Evolutionary conservation across 2,113 vertebrate species (phyloP).

Genomic region (Diglossa brunneiventris): DNA sequence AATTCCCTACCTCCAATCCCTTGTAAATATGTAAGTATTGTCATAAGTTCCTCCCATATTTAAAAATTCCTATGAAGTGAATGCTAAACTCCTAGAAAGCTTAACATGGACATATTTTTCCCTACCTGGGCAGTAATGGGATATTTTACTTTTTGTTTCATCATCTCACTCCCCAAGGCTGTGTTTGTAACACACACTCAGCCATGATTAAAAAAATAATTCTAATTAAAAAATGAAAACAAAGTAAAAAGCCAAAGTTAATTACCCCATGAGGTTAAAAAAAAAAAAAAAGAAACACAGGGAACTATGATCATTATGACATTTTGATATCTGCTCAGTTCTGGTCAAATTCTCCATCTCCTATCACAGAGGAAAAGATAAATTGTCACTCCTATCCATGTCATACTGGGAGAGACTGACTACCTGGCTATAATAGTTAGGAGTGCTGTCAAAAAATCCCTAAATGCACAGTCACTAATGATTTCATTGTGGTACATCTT

Average conservation of each 20-base stretch:
- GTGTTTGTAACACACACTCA: not conserved
- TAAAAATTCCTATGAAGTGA: not conserved
- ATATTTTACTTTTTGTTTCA: not conserved
- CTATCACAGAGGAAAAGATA: not conserved
- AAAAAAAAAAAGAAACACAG: not conserved
- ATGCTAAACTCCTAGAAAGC: not conserved
- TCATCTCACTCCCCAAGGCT: not conserved
- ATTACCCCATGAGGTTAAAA: not conserved
- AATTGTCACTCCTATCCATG: not conserved
- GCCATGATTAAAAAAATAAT: not conserved
- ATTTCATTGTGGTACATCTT: conserved; percentile 1
- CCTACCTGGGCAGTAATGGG: not conserved
- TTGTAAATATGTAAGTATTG: not conserved
- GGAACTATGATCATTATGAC: not conserved
- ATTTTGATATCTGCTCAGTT: not conserved
- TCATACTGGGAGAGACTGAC: not conserved
- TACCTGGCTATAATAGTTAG: not conserved
- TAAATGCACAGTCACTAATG: not conserved
- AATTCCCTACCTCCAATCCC: not conserved
- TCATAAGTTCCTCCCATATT: not conserved
- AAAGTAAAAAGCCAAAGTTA: not conserved
- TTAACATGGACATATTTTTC: not conserved
- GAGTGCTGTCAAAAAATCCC: not conserved
- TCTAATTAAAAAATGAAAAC: not conserved
- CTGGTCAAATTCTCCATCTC: not conserved